Percentiles rank a stretch among this genome's conserved stretches.
Evolutionary conservation across 2,888 invertebrate genomes (phyloP).

Genomic region (Cryptus armator): DNA sequence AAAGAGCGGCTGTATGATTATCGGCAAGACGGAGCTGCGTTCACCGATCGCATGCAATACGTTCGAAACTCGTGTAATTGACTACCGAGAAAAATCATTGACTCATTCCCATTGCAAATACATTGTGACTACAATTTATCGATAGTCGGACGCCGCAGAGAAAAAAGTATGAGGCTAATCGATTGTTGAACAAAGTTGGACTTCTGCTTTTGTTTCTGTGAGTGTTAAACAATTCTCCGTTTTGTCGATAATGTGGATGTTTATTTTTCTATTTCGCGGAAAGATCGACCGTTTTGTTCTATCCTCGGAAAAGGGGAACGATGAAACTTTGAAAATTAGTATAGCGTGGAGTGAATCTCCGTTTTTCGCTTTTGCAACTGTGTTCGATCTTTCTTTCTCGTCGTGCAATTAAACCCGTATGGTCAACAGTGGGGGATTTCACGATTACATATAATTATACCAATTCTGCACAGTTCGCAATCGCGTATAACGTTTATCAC

Average conservation of each 20-base stretch:
- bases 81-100: background rate
- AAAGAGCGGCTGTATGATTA: background rate
- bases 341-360: background rate
- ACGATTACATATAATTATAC: slow-evolving; percentile 55
- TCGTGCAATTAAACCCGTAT: slow-evolving; percentile 55
- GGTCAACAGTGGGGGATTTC: slow-evolving; percentile 49
- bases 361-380: background rate
- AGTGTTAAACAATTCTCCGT: too few relatives aligned
- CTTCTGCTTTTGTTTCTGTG: too few relatives aligned
- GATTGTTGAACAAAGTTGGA: too few relatives aligned
- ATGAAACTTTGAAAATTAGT: background rate
- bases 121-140: too few relatives aligned
- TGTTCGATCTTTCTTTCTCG: slow-evolving; percentile 6
- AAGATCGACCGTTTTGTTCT: background rate
- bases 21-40: background rate
- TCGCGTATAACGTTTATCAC: slow-evolving; percentile 43
- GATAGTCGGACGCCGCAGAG: too few relatives aligned
- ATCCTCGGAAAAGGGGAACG: background rate
- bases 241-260: background rate
- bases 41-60: background rate
- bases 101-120: background rate
- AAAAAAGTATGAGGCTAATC: too few relatives aligned
- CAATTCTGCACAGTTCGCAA: slow-evolving; percentile 38
- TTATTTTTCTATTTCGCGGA: background rate
- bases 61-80: too few relatives aligned